Percentiles rank a stretch among this genome's conserved stretches.
Evolutionary conservation across 2,888 invertebrate genomes (phyloP).

Genomic region (Sarcophaga variegata): DNA sequence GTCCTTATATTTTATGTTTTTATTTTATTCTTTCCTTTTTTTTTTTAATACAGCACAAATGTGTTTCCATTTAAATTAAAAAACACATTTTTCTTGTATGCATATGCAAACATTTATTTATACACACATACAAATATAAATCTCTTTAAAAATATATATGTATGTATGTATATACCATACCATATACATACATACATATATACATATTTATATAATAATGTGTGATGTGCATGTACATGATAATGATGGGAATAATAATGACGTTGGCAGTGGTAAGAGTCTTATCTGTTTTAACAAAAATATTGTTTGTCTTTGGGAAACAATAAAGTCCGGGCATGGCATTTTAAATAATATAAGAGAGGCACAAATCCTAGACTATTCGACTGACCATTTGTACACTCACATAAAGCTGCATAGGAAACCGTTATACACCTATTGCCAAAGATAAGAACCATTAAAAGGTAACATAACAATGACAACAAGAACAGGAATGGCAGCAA

Average conservation of each 20-base stretch:
- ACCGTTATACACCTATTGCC: neutral
- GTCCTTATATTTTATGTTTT: neutral
- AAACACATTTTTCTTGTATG: slow-evolving; percentile 78
- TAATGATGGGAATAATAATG: slow-evolving; percentile 36
- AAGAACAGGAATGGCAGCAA: slow-evolving; percentile 11
- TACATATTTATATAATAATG: neutral
- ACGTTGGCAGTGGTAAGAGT: slow-evolving; percentile 50
- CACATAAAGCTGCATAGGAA: neutral
- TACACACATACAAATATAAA: neutral
- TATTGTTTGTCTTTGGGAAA: slow-evolving; percentile 66
- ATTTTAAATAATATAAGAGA: slow-evolving; percentile 39
- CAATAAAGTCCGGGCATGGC: slow-evolving; percentile 61
- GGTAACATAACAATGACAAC: slow-evolving; percentile 46
- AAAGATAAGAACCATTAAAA: slow-evolving; percentile 63
- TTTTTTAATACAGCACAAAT: slow-evolving; percentile 69
- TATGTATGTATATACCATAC: slow-evolving; percentile 15
- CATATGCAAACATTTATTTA: slow-evolving; percentile 35
- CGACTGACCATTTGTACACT: neutral
- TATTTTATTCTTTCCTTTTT: slow-evolving; percentile 5
- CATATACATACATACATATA: neutral
- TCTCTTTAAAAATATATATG: slow-evolving; percentile 4
- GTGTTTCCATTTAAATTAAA: slow-evolving; percentile 81
- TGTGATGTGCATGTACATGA: neutral
- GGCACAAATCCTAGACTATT: neutral
- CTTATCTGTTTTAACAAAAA: slow-evolving; percentile 65